Evolutionary conservation across 2,113 vertebrate genomes (phyloP), one percentile per base, ranked within the genome.

Genomic region (Elanoides forficatus): DNA sequence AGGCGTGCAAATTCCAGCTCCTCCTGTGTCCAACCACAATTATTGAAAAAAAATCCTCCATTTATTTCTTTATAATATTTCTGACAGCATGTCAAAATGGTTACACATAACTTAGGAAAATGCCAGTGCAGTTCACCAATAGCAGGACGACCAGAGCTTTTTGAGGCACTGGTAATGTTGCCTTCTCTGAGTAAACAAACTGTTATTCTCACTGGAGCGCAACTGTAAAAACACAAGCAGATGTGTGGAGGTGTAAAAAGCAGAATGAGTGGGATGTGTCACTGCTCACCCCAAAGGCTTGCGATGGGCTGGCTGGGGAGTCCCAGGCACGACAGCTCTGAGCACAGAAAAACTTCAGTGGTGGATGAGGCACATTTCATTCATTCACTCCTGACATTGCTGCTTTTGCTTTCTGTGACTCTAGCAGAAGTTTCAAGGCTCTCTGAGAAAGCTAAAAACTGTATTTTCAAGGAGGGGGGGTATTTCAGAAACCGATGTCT

Each of bases 211-310:
- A 65, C 29, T 20, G 30, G 65, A 74, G 34, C 1, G 0, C 36
- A 89, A 36, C 1, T 5, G 38, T 62, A 55, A 88, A 70, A 68
- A 71, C 86, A 89, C 0, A 1, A 60, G 34, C 84, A 93, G 84
- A 84, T 85, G 70, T 67, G 78, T 71, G 91, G 91, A 91, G 84
- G 56, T 60, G 78, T 86, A 27, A 70, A 70, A 52, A 87, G 68
- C 56, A 34, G 36, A 79, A 68, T 19, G 21, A 81, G 43, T 16
- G 34, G n/a, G 2, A 12, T 40, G 48, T 85, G 47, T 56, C n/a
- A 38, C 14, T 50, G 72, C 53, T 88, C 53, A 82, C 34, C 36
- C 50, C 47, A 43, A 71, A 82, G 16, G 34, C 40, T 76, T 75
- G 20, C 0, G 0, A 81, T n/a, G 45, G 40, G 40, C 36, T 83